A percentile compares a stretch with the other conserved stretches of the same genome.
Evolutionary conservation across 2,888 invertebrate species (phyloP).

Genomic region (Leucania comma): DNA sequence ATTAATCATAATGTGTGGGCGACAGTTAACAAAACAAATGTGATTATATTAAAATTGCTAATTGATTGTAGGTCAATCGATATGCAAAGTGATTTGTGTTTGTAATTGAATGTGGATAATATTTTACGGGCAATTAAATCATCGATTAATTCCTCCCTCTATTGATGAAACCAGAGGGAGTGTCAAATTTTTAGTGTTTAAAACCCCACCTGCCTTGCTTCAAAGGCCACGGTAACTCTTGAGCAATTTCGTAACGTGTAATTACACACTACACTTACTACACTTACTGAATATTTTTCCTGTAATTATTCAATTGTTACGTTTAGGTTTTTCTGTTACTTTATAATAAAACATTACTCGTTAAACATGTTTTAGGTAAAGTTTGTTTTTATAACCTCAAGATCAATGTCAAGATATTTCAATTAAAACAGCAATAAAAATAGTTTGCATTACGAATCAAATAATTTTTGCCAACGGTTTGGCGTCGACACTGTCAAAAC

Average conservation of each 20-base stretch:
- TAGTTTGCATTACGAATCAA: not conserved
- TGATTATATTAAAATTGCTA: slow-evolving; percentile 10
- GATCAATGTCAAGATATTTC: not conserved
- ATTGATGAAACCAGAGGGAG: no score
- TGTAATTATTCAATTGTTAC: no score
- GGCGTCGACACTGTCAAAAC: slow-evolving; percentile 1
- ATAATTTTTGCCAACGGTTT: not conserved
- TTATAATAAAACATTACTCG: not conserved
- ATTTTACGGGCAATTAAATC: no score
- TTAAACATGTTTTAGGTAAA: not conserved
- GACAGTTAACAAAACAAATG: slow-evolving; percentile 37
- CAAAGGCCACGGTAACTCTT: no score
- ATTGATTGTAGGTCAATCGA: slow-evolving; percentile 20
- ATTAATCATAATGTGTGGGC: slow-evolving; percentile 14
- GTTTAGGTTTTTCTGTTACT: not conserved
- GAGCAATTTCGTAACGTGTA: no score
- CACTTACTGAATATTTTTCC: no score
- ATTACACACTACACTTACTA: no score
- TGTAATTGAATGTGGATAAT: no score
- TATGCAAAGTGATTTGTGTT: no score
- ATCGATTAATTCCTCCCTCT: no score
- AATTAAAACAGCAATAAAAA: not conserved
- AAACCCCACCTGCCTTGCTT: no score
- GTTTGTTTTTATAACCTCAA: not conserved
- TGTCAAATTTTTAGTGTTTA: no score